These are phyloP conservation scores for Boulengeromyrus knoepffleri DNA, from an alignment of 2,113 vertebrate species.

Conservation along the genomic window DNA sequence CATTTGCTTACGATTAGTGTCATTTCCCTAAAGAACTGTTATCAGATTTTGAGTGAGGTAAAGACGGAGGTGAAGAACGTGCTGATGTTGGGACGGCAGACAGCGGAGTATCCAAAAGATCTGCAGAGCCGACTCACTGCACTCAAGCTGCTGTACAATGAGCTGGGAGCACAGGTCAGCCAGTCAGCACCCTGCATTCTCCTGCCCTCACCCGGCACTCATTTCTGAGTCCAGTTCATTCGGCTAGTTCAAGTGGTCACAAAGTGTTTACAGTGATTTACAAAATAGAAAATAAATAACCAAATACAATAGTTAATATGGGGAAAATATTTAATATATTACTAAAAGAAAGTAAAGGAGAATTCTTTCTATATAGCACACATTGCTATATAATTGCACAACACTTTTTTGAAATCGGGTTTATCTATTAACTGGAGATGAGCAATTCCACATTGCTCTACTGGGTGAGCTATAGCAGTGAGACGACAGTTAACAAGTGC, in stretches of 20 bases:
- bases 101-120: conserved; percentile 85
- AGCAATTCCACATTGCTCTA: neutral
- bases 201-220: neutral
- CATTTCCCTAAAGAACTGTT: conserved; percentile 72
- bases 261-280: neutral
- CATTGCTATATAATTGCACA: neutral
- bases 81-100: conserved; percentile 91
- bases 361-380: neutral
- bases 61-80: conserved; percentile 97
- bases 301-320: neutral
- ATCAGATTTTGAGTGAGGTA: conserved; percentile 91
- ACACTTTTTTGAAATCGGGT: neutral
- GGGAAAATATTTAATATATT: neutral
- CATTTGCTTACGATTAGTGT: conserved; percentile 7
- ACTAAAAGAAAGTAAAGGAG: neutral
- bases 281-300: neutral
- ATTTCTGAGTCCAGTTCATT: neutral
- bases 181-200: neutral
- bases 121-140: conserved; percentile 85
- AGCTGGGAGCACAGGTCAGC: conserved; percentile 82
- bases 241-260: neutral
- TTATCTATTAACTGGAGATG: neutral
- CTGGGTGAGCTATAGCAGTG: neutral
- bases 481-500: neutral
- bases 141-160: conserved; percentile 92